Conservation (phyloP, 53 echinoderm and acorn worm genomes). For the Crossaster papposus region DNA sequence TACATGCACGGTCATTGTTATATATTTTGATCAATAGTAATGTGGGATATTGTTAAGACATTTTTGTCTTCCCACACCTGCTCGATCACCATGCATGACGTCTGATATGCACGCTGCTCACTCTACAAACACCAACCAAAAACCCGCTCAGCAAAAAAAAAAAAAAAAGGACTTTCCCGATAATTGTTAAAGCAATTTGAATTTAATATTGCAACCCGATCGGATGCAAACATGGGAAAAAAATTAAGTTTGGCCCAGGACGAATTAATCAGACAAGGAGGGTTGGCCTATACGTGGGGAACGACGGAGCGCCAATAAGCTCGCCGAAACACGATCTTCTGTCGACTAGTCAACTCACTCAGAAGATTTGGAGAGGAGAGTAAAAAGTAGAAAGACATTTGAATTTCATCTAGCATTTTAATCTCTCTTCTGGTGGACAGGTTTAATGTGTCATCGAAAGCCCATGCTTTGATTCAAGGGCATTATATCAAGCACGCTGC, state of each 20-base stretch:
- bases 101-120: not conserved
- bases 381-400: not conserved
- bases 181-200: constrained; percentile 17
- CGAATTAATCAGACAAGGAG: constrained; percentile 4
- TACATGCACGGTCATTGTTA: too few relatives aligned
- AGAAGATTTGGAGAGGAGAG: not conserved
- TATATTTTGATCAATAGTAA: too few relatives aligned
- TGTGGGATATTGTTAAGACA: not conserved
- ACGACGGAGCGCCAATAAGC: not conserved
- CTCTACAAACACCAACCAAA: not conserved
- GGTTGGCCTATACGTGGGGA: not conserved
- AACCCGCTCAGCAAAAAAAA: not conserved
- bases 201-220: constrained; percentile 18
- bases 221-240: constrained; percentile 3
- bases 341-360: not conserved
- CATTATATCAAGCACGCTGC: too few relatives aligned
- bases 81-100: not conserved
- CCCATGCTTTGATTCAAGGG: too few relatives aligned
- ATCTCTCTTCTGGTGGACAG: too few relatives aligned
- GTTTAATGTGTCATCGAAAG: too few relatives aligned
- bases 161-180: not conserved
- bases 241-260: not conserved
- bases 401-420: not conserved
- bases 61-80: not conserved
- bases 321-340: not conserved